A percentile compares a stretch with the other conserved stretches of the same genome.
phyloP scores from a whole-genome alignment of 2,113 vertebrate genomes.

The Panthera uncia region DNA sequence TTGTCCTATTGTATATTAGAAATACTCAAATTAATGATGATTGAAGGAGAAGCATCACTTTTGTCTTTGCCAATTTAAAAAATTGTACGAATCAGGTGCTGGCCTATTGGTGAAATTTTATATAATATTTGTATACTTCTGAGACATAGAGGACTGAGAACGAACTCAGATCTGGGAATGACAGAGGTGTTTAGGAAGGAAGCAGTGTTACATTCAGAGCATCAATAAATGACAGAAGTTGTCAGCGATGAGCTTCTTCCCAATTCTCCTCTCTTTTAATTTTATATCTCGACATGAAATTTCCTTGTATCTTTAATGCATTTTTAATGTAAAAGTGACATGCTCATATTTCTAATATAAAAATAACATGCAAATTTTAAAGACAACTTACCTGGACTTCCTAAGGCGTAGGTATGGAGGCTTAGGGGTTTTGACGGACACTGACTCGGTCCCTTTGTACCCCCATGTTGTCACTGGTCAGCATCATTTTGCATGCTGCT shows the following conservation, averaged over 20 bases:
- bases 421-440: neutral
- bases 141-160: neutral
- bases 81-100: neutral
- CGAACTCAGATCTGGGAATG: neutral
- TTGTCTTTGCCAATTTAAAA: neutral
- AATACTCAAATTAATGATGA: neutral
- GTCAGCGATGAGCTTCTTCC: neutral
- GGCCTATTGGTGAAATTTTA: neutral
- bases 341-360: neutral
- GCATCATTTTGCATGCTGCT: neutral
- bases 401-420: neutral
- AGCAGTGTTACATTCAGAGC: neutral
- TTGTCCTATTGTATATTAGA: neutral
- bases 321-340: constrained; percentile 12
- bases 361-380: neutral
- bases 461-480: neutral
- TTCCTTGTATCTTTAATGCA: neutral
- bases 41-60: neutral
- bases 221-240: neutral
- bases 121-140: neutral
- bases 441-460: neutral
- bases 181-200: neutral
- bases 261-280: neutral
- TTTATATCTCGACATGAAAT: neutral
- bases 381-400: neutral